A percentile compares a stretch with the other conserved stretches of the same genome.
These are phyloP conservation scores for Lota lota DNA, from an alignment of 2,113 vertebrate genomes.

Conservation along the genomic window DNA sequence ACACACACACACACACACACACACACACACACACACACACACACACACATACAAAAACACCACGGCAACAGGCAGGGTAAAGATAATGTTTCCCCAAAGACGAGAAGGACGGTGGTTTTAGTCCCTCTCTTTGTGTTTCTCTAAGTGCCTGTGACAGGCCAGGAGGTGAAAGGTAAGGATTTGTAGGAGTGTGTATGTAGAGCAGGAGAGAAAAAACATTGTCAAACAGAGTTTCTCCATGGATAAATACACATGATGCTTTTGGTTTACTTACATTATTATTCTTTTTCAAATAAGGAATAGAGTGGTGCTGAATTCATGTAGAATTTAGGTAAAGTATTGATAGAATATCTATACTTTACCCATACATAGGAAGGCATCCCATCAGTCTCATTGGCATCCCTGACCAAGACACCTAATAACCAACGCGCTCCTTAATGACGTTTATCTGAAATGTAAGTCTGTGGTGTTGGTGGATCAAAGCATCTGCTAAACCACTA, in stretches of 20 bases:
- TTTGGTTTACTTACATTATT: no score
- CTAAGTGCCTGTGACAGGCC: conserved; percentile 67
- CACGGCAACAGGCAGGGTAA: conserved; percentile 46
- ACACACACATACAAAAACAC: no score
- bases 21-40: conserved; percentile 18
- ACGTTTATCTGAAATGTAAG: neutral
- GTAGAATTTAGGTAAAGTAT: no score
- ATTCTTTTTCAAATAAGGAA: no score
- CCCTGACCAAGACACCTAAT: no score
- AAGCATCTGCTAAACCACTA: no score
- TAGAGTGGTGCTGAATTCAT: no score
- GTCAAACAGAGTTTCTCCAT: conserved; percentile 36
- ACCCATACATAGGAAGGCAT: no score
- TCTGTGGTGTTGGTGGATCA: no score
- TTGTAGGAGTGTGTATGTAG: conserved; percentile 32
- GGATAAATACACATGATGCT: conserved; percentile 9
- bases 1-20: conserved; percentile 9
- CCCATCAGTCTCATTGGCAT: no score
- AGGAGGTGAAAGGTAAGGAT: conserved; percentile 35
- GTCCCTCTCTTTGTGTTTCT: conserved; percentile 68
- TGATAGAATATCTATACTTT: no score
- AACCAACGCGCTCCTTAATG: no score
- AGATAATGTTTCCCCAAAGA: conserved; percentile 51
- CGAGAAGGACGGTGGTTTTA: conserved; percentile 39
- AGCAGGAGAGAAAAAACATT: neutral